Evolutionary conservation across 2,113 vertebrate species (phyloP).

Genomic region (Oreochromis spilurus): DNA sequence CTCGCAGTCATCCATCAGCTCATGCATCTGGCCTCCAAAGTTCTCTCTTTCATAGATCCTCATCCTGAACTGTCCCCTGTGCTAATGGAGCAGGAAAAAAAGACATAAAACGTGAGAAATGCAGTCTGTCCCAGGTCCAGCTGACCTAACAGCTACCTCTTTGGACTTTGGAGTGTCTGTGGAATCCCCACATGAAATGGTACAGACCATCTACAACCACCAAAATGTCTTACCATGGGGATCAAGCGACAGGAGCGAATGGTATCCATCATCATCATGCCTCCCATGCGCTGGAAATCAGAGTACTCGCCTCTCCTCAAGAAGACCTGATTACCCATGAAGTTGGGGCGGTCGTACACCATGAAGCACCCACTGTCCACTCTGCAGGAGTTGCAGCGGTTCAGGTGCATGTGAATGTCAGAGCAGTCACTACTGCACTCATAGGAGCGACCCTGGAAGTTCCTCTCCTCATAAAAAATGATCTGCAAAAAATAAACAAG

Average conservation of each 20-base stretch:
- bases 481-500: conserved; percentile 41
- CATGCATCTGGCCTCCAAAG: conserved; percentile 66
- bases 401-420: conserved; percentile 61
- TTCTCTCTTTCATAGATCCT: conserved; percentile 72
- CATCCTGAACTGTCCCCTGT: conserved; percentile 65
- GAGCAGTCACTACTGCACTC: conserved; percentile 59
- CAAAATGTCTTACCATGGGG: conserved; percentile 46
- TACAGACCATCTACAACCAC: neutral
- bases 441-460: conserved; percentile 67
- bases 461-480: conserved; percentile 66
- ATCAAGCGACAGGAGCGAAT: conserved; percentile 62
- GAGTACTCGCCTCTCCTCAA: conserved; percentile 61
- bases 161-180: rapidly evolving
- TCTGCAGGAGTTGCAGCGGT: conserved; percentile 59
- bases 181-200: neutral
- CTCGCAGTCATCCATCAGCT: conserved; percentile 69
- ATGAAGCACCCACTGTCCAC: conserved; percentile 65
- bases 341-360: conserved; percentile 56
- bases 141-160: neutral
- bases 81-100: neutral
- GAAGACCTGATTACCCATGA: conserved; percentile 59
- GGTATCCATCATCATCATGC: conserved; percentile 49
- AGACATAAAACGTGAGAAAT: neutral
- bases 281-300: conserved; percentile 45
- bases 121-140: neutral